These are phyloP conservation scores for Andrena trimmerana DNA, from an alignment of 2,888 invertebrate species.

Conservation along the genomic window DNA sequence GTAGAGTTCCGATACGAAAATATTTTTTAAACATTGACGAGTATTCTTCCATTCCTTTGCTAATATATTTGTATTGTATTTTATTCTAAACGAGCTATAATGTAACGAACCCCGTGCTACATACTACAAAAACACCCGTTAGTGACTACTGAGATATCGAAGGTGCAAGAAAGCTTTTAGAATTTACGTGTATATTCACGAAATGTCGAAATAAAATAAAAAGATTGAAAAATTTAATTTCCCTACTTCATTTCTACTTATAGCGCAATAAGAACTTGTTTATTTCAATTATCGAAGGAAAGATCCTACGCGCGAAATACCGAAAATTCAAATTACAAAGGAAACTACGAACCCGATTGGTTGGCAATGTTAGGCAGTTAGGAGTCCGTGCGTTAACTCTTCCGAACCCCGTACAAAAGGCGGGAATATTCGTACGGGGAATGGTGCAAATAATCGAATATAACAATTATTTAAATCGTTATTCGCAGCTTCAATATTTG, in stretches of 20 bases:
- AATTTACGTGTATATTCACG: conserved; percentile 1
- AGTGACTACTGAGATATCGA: background rate
- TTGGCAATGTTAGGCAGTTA: too few species aligned
- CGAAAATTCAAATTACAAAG: too few species aligned
- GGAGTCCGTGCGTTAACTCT: background rate
- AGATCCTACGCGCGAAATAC: too few species aligned
- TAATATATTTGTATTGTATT: conserved; percentile 1
- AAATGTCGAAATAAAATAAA: conserved; percentile 37
- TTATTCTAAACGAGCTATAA: background rate
- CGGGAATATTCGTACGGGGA: too few species aligned
- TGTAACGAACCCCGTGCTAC: background rate
- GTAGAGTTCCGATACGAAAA: background rate
- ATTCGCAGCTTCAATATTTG: too few species aligned
- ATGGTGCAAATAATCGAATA: too few species aligned
- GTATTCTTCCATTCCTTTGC: background rate
- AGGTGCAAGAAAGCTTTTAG: conserved; percentile 14
- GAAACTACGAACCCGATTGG: too few species aligned
- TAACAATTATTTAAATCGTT: too few species aligned
- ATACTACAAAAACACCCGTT: background rate
- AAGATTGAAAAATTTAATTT: conserved; percentile 8
- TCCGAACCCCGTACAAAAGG: background rate
- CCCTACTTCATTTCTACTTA: conserved; percentile 6
- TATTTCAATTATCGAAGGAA: too few species aligned
- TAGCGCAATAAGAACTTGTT: background rate
- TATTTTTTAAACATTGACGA: background rate